Percentiles rank a stretch among this genome's conserved stretches.
Conservation (phyloP, 2,888 invertebrate genomes). For the Rhagophthalmus giganteus region DNA sequence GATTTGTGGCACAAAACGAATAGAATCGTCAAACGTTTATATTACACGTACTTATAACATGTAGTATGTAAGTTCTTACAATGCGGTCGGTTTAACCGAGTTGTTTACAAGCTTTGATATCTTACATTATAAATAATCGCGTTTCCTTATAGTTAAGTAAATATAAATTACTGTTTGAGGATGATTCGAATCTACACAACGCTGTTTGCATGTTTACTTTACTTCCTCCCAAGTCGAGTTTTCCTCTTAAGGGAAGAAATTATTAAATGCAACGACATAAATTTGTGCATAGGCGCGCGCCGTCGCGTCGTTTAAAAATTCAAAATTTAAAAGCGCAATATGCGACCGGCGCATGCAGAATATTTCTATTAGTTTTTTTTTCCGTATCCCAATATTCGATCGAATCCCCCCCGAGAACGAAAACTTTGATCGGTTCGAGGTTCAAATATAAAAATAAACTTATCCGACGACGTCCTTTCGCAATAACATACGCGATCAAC, state of each 20-base stretch:
- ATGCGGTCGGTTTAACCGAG: constrained; percentile 38
- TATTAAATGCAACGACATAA: constrained; percentile 14
- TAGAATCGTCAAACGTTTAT: constrained; percentile 18
- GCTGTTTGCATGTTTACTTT: constrained; percentile 33
- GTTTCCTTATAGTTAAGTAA: constrained; percentile 47
- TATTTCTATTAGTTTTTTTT: constrained; percentile 30
- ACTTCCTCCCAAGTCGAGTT: constrained; percentile 10
- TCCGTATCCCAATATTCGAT: constrained; percentile 38
- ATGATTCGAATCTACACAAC: constrained; percentile 40
- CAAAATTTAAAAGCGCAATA: too few species aligned
- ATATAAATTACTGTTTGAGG: constrained; percentile 48
- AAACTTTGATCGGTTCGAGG: constrained; percentile 42
- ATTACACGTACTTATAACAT: too few species aligned
- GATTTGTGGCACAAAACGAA: constrained; percentile 8
- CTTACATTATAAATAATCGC: constrained; percentile 43
- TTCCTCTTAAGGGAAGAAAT: constrained; percentile 13
- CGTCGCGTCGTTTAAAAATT: too few species aligned
- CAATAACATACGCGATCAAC: constrained; percentile 37
- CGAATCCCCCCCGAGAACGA: constrained; percentile 30
- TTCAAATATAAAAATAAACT: constrained; percentile 42
- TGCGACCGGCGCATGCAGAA: constrained; percentile 13
- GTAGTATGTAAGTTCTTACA: constrained; percentile 28
- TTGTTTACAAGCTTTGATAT: constrained; percentile 42
- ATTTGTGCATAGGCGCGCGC: too few species aligned
- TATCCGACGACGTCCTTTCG: constrained; percentile 36